Base-by-base conservation (phyloP, 92 coral and sea anemone species). In the Paramuricea clavata region DNA sequence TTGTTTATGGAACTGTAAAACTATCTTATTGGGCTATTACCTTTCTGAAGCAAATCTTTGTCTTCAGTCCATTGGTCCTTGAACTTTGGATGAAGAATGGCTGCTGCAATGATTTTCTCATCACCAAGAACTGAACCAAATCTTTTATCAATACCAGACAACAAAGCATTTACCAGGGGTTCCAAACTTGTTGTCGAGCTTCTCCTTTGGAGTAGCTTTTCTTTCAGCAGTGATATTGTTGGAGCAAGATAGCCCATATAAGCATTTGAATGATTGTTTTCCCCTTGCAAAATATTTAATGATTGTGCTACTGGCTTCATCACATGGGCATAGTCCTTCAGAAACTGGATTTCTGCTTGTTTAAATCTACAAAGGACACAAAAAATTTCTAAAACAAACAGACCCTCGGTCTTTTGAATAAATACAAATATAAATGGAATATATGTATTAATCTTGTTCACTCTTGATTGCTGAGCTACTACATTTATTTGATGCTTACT, bases 121-220 rank as follows among this genome's bases (percentile, higher is more conserved):
- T 69, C 76, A 9, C 31, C 49, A 35, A 69, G 25, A 2, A 69
- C 7, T 1, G 21, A 69, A 1, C 10, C 31, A 47, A 69, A 69
- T 69, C 76, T 30, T 21, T 35, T 35, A 3, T 69, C 76, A 69
- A 30, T 28, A 30, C 76, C 76, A 9, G 16, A 11, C 76, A 69
- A 35, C 43, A 69, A 21, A 34, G 76, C 76, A 30, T 69, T 22
- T 34, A 69, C 76, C 25, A 69, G 76, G 31, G 76, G 76, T 69
- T 69, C 25, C 1, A 69, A 1, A 35, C 44, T 22, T 6, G 76
- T 3, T 12, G 49, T 69, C 31, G 72, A 65, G 72, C 41, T 34
- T 30, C 31, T 69, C 76, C 17, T 69, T 22, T 69, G 43, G 49
- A 5, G 49, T 2, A 62, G 70, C 21, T 62, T 62, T 30, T 62